Evolutionary conservation across 2,797 vertebrate species (phyloP).

Genomic region (Sphaeramia orbicularis): DNA sequence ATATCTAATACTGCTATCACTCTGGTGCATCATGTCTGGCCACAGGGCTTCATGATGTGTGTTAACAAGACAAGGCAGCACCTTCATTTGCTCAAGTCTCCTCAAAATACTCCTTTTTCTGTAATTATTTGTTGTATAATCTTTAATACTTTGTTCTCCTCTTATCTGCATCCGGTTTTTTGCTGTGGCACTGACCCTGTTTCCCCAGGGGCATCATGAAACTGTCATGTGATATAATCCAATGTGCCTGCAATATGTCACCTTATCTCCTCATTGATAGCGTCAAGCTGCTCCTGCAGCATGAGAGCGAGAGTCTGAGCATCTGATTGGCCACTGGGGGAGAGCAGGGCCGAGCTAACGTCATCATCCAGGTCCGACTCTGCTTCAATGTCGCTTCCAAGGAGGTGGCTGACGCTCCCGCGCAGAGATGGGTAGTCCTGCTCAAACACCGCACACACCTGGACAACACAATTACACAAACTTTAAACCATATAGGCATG

Average conservation of each 20-base stretch:
- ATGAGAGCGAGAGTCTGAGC: constrained; percentile 96
- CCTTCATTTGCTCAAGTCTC: constrained; percentile 16
- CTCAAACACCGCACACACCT: constrained; percentile 79
- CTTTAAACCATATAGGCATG: not conserved
- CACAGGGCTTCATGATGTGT: constrained; percentile 10
- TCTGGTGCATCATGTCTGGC: constrained; percentile 26
- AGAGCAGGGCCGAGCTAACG: constrained; percentile 89
- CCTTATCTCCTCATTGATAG: constrained; percentile 98
- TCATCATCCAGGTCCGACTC: constrained; percentile 93
- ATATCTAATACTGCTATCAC: constrained; percentile 13
- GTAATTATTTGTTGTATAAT: constrained; percentile 35
- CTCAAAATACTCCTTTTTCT: constrained; percentile 23
- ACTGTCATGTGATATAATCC: constrained; percentile 39
- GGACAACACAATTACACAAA: constrained; percentile 23
- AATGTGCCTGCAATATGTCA: constrained; percentile 63
- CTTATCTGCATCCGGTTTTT: constrained; percentile 39
- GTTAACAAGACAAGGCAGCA: constrained; percentile 10
- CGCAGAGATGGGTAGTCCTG: constrained; percentile 93
- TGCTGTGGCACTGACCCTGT: constrained; percentile 36
- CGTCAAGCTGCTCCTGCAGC: constrained; percentile 96
- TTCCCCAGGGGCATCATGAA: constrained; percentile 36
- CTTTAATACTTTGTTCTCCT: constrained; percentile 27
- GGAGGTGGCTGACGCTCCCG: constrained; percentile 86
- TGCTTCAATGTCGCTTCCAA: constrained; percentile 92
- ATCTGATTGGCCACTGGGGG: constrained; percentile 93